Percentiles rank a stretch among this genome's conserved stretches.
Evolutionary conservation across 2,113 vertebrate species (phyloP).

Genomic region (Sterrhoptilus dennistouni): DNA sequence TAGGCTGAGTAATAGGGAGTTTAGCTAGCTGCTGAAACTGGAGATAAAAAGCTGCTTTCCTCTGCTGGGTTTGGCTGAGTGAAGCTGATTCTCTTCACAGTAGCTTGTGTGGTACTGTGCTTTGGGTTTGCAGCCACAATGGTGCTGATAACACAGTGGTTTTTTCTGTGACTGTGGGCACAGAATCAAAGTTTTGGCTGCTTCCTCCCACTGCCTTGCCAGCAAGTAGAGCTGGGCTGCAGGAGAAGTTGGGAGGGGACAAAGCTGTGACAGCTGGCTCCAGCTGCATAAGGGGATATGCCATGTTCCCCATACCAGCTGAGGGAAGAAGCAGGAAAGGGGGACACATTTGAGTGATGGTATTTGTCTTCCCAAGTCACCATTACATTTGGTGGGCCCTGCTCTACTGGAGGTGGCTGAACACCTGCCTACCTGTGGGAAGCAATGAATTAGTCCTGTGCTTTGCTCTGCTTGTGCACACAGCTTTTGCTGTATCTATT

Average conservation of each 20-base stretch:
- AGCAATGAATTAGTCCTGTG: not conserved
- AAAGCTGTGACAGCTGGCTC: not conserved
- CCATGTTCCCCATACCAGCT: not conserved
- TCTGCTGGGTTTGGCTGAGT: not conserved
- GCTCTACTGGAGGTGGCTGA: not conserved
- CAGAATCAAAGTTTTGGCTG: not conserved
- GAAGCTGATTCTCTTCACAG: not conserved
- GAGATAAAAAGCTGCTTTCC: not conserved
- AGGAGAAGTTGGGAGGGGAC: not conserved
- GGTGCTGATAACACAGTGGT: not conserved
- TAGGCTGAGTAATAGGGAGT: not conserved
- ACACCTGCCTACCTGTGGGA: accelerated
- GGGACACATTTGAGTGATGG: accelerated
- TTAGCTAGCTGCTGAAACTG: not conserved
- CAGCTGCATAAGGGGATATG: accelerated
- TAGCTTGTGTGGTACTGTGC: not conserved
- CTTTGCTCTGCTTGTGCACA: not conserved
- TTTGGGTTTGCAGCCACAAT: not conserved
- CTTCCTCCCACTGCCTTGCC: not conserved
- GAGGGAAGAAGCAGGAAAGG: not conserved
- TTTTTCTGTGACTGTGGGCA: not conserved
- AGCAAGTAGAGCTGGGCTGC: not conserved
- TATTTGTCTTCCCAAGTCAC: not conserved
- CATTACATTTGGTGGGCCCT: accelerated
- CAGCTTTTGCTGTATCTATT: not conserved